phyloP scores from a whole-genome alignment of 2,113 vertebrate species.

The Nannospalax galili region DNA sequence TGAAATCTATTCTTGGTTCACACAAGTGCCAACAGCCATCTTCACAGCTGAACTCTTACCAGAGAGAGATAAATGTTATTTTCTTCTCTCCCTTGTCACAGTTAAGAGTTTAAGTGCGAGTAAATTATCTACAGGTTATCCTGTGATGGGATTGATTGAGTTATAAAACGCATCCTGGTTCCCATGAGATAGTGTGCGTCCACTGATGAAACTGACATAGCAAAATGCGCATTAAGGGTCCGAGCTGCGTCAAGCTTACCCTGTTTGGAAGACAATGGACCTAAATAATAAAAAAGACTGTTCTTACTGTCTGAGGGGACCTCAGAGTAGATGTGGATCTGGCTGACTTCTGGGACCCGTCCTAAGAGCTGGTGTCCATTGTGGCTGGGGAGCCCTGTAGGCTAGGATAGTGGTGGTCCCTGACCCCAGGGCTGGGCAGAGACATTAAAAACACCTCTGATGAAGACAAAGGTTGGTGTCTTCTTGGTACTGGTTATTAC shows the following conservation, averaged over 20 bases:
- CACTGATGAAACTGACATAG: not conserved
- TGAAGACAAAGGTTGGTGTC: not conserved
- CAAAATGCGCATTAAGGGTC: not conserved
- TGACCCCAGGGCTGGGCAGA: not conserved
- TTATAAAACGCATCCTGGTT: not conserved
- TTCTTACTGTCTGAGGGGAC: fast-evolving
- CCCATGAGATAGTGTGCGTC: not conserved
- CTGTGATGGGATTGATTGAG: not conserved
- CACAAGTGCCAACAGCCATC: not conserved
- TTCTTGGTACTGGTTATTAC: not conserved
- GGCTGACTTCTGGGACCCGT: not conserved
- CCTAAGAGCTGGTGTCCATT: not conserved
- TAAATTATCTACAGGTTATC: not conserved
- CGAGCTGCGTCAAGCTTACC: not conserved
- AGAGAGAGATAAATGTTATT: not conserved
- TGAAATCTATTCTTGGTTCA: not conserved
- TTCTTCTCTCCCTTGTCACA: not conserved
- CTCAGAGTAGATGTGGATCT: not conserved
- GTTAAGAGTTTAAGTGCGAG: not conserved
- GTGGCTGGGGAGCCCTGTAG: not conserved
- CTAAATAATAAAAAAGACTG: not conserved
- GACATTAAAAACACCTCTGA: not conserved
- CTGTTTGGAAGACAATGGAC: not conserved
- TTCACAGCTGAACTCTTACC: not conserved
- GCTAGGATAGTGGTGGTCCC: not conserved